phyloP scores from a whole-genome alignment of 1,140 invertebrate genomes.

The Thalassaphorura encarpata region DNA sequence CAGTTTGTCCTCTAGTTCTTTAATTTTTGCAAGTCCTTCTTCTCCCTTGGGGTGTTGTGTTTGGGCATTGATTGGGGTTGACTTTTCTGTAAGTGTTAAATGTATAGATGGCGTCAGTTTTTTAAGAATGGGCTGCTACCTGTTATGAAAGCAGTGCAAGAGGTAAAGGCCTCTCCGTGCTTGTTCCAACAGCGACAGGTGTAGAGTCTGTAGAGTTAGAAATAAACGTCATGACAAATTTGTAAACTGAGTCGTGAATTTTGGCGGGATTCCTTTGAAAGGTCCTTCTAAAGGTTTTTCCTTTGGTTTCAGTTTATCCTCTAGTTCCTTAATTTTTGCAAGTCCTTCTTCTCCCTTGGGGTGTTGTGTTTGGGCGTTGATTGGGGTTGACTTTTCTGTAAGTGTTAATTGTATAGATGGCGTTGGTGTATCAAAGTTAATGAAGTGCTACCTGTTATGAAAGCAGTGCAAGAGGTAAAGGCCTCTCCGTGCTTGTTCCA shows the following conservation, averaged over 20 bases:
- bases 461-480: constrained; percentile 79
- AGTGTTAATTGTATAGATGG: no score
- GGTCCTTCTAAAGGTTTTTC: constrained; percentile 50
- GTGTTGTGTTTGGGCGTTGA: constrained; percentile 86
- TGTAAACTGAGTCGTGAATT: constrained; percentile 71
- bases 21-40: constrained; percentile 79
- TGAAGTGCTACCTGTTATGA: constrained; percentile 49
- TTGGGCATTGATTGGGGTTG: constrained; percentile 37
- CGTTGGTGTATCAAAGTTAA: no score
- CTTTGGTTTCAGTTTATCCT: constrained; percentile 54
- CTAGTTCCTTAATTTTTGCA: constrained; percentile 79
- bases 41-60: constrained; percentile 89
- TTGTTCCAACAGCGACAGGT: constrained; percentile 80
- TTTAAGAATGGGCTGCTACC: constrained; percentile 28
- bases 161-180: constrained; percentile 80
- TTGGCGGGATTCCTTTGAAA: constrained; percentile 58
- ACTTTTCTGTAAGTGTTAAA: constrained; percentile 1
- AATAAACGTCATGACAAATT: constrained; percentile 64
- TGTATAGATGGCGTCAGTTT: constrained; percentile 2
- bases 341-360: constrained; percentile 83
- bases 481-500: constrained; percentile 78
- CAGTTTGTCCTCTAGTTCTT: constrained; percentile 62
- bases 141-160: constrained; percentile 70
- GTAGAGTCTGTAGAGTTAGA: no score
- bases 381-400: no score